Conservation (phyloP, 2,797 vertebrate species). For the Paedocypris micromegethes region DNA sequence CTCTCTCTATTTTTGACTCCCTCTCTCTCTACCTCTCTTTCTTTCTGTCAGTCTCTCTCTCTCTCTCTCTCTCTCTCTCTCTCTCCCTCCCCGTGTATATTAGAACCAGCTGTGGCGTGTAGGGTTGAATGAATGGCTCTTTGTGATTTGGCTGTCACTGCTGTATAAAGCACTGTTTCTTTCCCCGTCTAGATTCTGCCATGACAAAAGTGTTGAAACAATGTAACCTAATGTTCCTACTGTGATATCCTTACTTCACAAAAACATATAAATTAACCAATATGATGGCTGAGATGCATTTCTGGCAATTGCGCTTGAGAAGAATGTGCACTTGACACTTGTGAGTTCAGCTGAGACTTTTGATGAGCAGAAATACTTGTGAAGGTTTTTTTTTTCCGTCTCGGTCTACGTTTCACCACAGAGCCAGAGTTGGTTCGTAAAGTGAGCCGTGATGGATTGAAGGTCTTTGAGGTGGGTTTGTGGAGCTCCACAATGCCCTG, state of each 20-base stretch:
- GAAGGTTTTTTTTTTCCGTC: slow-evolving; percentile 1
- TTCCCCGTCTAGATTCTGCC: slow-evolving; percentile 52
- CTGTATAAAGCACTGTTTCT: slow-evolving; percentile 60
- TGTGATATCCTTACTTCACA: slow-evolving; percentile 30
- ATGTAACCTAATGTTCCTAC: slow-evolving; percentile 50
- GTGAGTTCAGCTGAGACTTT: not conserved
- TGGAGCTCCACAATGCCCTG: not conserved
- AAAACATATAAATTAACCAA: slow-evolving; percentile 32
- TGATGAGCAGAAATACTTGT: not conserved
- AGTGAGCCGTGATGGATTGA: not conserved
- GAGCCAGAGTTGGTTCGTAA: not conserved
- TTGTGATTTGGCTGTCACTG: slow-evolving; percentile 70
- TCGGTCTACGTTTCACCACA: not conserved
- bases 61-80: slow-evolving; percentile 17
- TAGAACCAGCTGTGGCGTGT: slow-evolving; percentile 75
- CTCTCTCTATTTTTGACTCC: too few relatives aligned
- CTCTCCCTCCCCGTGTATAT: slow-evolving; percentile 52
- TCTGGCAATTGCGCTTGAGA: slow-evolving; percentile 1
- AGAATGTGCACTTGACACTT: slow-evolving; percentile 6
- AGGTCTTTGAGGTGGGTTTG: not conserved
- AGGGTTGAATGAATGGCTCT: slow-evolving; percentile 72
- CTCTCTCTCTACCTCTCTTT: not conserved
- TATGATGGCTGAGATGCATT: slow-evolving; percentile 23
- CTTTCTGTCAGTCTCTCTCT: slow-evolving; percentile 24
- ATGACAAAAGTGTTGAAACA: slow-evolving; percentile 62